A percentile compares a stretch with the other conserved stretches of the same genome.
Evolutionary conservation across 2,113 vertebrate genomes (phyloP).

Genomic region (Ranitomeya variabilis): DNA sequence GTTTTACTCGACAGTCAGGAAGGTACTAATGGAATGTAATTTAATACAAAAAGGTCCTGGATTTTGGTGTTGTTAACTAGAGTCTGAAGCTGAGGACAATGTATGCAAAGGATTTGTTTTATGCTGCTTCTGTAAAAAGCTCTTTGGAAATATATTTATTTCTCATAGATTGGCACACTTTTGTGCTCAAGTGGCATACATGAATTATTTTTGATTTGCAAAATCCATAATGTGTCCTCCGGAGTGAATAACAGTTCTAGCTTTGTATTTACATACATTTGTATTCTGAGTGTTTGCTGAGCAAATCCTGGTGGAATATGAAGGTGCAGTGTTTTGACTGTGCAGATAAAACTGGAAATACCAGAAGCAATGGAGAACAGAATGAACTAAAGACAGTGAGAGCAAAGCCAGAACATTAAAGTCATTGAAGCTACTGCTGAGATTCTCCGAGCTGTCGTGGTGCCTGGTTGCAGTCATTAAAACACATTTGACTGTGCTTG

Average conservation of each 20-base stretch:
- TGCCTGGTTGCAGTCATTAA: slow-evolving; percentile 39
- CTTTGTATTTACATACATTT: slow-evolving; percentile 55
- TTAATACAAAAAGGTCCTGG: neutral
- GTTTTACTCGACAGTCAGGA: slow-evolving; percentile 20
- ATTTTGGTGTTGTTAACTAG: neutral
- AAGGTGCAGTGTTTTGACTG: slow-evolving; percentile 50
- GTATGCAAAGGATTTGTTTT: neutral
- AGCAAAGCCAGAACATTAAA: slow-evolving; percentile 51
- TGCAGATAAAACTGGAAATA: slow-evolving; percentile 51
- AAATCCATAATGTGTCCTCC: slow-evolving; percentile 53
- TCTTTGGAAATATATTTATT: slow-evolving; percentile 35
- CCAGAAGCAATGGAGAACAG: slow-evolving; percentile 41
- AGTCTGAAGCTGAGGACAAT: neutral
- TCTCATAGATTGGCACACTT: slow-evolving; percentile 1
- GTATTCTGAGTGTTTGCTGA: slow-evolving; percentile 47
- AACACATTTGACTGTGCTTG: slow-evolving; percentile 47
- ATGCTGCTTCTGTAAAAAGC: neutral
- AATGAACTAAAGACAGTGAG: slow-evolving; percentile 43
- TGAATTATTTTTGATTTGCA: slow-evolving; percentile 50
- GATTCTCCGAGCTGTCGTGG: slow-evolving; percentile 31
- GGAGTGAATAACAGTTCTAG: slow-evolving; percentile 41
- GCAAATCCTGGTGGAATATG: slow-evolving; percentile 52
- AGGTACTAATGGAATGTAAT: slow-evolving; percentile 3
- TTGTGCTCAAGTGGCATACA: slow-evolving; percentile 47
- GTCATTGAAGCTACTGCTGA: slow-evolving; percentile 47